Evolutionary conservation across 2,797 vertebrate species (phyloP).

Genomic region (Poecilia wingei): DNA sequence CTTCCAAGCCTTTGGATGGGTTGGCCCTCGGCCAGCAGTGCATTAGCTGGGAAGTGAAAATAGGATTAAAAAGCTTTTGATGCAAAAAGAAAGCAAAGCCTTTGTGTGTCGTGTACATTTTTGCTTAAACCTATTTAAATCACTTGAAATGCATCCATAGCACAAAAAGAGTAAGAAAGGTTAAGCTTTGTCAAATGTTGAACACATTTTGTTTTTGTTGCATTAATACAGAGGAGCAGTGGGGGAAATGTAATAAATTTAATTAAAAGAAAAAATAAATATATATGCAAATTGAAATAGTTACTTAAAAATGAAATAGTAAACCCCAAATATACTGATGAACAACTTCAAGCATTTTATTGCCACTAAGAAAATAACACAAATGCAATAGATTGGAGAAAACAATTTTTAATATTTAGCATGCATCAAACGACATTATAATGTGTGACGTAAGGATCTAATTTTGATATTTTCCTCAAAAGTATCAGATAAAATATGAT

Average conservation of each 20-base stretch:
- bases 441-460: neutral
- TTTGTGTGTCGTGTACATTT: conserved; percentile 39
- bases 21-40: conserved; percentile 76
- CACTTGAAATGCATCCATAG: conserved; percentile 15
- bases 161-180: conserved; percentile 13
- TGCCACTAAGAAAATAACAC: neutral
- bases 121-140: conserved; percentile 66
- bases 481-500: neutral
- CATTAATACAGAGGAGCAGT: conserved; percentile 5
- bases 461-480: neutral
- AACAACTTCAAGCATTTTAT: neutral
- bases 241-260: neutral
- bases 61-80: conserved; percentile 79
- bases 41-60: conserved; percentile 80
- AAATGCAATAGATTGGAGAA: neutral
- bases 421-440: neutral
- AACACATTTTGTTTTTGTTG: conserved; percentile 7
- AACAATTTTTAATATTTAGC: too few species aligned
- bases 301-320: neutral
- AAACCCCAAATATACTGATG: neutral
- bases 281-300: neutral
- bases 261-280: neutral
- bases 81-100: conserved; percentile 56
- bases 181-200: conserved; percentile 10
- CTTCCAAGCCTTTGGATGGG: conserved; percentile 72